Conservation (phyloP, 2,888 invertebrate species). For the Drosophila yooni region DNA sequence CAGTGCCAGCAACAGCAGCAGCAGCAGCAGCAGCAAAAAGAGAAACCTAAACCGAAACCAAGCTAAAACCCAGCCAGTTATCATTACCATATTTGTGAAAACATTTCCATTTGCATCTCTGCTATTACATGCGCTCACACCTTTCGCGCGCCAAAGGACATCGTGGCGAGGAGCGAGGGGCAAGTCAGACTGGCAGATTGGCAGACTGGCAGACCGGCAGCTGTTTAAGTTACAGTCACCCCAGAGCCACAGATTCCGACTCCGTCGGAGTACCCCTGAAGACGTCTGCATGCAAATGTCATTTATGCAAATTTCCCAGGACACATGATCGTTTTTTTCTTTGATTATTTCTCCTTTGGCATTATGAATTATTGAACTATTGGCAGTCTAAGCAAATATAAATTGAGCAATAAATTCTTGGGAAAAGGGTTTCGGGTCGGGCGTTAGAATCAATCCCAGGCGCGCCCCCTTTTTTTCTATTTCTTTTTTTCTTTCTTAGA, state of each 20-base stretch:
- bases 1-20: slow-evolving; percentile 2
- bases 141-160: slow-evolving; percentile 54
- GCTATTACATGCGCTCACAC: slow-evolving; percentile 73
- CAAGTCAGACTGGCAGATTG: slow-evolving; percentile 2
- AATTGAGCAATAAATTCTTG: slow-evolving; percentile 73
- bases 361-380: slow-evolving; percentile 76
- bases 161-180: slow-evolving; percentile 16
- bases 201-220: slow-evolving; percentile 16
- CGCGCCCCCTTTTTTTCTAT: slow-evolving; percentile 17
- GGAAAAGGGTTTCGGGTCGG: slow-evolving; percentile 18
- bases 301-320: slow-evolving; percentile 67
- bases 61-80: slow-evolving; percentile 28
- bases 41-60: background rate
- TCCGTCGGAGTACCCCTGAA: slow-evolving; percentile 21
- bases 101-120: slow-evolving; percentile 33
- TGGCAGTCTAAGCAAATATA: slow-evolving; percentile 79
- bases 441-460: slow-evolving; percentile 34
- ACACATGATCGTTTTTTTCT: slow-evolving; percentile 52
- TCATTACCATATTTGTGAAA: slow-evolving; percentile 28
- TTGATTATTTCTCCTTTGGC: slow-evolving; percentile 10
- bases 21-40: background rate
- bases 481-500: background rate
- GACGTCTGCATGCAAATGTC: slow-evolving; percentile 62
- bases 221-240: slow-evolving; percentile 21
- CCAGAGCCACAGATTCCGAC: slow-evolving; percentile 13